phyloP scores from a whole-genome alignment of 2,888 invertebrate species.

The Cheilosia impressa region DNA sequence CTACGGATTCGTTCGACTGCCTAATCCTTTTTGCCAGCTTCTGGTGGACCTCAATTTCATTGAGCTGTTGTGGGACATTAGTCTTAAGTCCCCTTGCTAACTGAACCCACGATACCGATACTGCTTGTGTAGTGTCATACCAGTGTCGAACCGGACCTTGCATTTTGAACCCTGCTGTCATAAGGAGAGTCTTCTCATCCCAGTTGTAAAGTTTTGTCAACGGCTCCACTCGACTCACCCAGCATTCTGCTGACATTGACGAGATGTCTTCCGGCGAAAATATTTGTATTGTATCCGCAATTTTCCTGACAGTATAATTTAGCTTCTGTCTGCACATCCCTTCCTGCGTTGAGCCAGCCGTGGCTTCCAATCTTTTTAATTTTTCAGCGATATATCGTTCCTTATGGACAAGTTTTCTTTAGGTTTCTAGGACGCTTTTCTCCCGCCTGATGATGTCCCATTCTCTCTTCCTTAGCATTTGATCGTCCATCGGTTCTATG shows the following conservation, averaged over 20 bases:
- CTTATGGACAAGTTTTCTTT: neutral
- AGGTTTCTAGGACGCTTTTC: neutral
- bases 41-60: constrained; percentile 1
- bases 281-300: neutral
- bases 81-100: neutral
- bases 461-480: neutral
- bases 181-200: neutral
- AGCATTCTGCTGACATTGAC: neutral
- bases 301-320: neutral
- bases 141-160: too few species aligned
- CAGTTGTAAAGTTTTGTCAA: neutral
- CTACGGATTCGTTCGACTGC: constrained; percentile 15
- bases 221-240: too few species aligned
- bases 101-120: neutral
- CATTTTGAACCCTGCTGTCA: too few species aligned
- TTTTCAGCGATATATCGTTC: neutral
- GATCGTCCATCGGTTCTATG: neutral
- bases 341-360: neutral
- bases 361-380: neutral
- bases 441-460: neutral
- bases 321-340: neutral
- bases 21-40: neutral
- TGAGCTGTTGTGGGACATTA: constrained; percentile 6
- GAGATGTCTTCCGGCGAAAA: constrained; percentile 16
- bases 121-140: neutral